phyloP scores from a whole-genome alignment of 2,888 invertebrate species.

The Schizotus pectinicornis region DNA sequence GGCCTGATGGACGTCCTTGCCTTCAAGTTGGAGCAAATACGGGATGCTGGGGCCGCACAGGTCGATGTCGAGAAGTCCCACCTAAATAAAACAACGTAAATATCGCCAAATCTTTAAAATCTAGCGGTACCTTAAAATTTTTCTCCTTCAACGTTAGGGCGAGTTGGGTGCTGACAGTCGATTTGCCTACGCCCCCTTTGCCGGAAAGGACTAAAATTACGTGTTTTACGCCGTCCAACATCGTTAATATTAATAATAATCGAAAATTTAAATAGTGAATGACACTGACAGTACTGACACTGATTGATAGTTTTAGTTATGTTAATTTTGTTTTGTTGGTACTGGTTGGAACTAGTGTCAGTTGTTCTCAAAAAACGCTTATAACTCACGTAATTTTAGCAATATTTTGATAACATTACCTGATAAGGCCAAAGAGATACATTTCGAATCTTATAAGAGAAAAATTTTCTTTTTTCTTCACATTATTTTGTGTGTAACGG shows the following conservation, averaged over 20 bases:
- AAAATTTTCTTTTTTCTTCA: too few relatives aligned
- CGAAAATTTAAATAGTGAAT: background rate
- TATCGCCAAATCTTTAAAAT: too few relatives aligned
- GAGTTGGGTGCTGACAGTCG: slow-evolving; percentile 92
- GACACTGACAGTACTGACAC: too few relatives aligned
- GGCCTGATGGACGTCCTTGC: slow-evolving; percentile 84
- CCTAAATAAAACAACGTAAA: slow-evolving; percentile 63
- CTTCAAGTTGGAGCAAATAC: slow-evolving; percentile 84
- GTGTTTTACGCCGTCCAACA: slow-evolving; percentile 83
- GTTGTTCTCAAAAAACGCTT: too few relatives aligned
- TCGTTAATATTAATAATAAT: slow-evolving; percentile 48
- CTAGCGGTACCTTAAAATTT: slow-evolving; percentile 76
- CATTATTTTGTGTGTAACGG: too few relatives aligned
- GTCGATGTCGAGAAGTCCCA: slow-evolving; percentile 92
- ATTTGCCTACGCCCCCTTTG: slow-evolving; percentile 99
- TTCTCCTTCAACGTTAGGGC: slow-evolving; percentile 83
- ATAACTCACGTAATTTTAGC: too few relatives aligned
- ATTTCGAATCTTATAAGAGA: too few relatives aligned
- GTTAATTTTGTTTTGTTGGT: too few relatives aligned
- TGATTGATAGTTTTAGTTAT: too few relatives aligned
- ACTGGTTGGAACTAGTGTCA: too few relatives aligned
- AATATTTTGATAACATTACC: too few relatives aligned
- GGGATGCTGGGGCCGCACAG: slow-evolving; percentile 96
- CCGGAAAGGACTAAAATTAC: slow-evolving; percentile 94
- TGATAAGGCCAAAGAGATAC: too few relatives aligned